Evolutionary conservation across 2,113 vertebrate genomes (phyloP).

Genomic region (Nothoprocta pentlandii): DNA sequence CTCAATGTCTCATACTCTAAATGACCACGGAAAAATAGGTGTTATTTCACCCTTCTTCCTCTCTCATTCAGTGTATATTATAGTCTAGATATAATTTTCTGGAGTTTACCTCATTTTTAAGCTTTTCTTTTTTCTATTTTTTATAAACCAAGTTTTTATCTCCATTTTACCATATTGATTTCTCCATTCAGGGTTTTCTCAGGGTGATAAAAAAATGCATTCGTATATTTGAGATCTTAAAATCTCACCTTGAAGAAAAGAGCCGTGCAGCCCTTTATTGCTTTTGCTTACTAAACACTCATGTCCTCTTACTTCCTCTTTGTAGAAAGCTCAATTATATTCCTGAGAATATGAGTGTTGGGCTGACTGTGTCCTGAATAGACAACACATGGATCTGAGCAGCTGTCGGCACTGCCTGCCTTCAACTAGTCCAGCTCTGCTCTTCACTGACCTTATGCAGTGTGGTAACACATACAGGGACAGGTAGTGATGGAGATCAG

Average conservation of each 20-base stretch:
- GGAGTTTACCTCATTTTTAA: neutral
- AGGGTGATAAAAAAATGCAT: rapidly evolving
- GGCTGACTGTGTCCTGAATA: neutral
- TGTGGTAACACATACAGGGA: rapidly evolving
- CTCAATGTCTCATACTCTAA: neutral
- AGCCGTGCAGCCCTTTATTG: neutral
- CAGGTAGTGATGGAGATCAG: rapidly evolving
- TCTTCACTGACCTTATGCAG: neutral
- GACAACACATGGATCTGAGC: rapidly evolving
- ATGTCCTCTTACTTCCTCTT: neutral
- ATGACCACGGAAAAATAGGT: neutral
- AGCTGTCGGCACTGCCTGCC: too few species aligned
- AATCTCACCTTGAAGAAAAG: neutral
- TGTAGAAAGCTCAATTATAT: neutral
- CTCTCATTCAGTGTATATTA: rapidly evolving
- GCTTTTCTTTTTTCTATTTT: neutral
- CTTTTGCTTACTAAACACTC: neutral
- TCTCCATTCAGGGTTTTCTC: neutral
- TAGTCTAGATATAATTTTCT: neutral
- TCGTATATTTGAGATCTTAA: neutral
- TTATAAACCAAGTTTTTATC: neutral
- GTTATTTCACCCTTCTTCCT: neutral
- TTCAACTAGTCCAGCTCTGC: neutral
- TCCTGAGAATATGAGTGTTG: neutral
- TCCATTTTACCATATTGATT: neutral